These are phyloP conservation scores for Galaxea fascicularis DNA, from an alignment of 92 coral and sea anemone genomes.

Conservation along the genomic window DNA sequence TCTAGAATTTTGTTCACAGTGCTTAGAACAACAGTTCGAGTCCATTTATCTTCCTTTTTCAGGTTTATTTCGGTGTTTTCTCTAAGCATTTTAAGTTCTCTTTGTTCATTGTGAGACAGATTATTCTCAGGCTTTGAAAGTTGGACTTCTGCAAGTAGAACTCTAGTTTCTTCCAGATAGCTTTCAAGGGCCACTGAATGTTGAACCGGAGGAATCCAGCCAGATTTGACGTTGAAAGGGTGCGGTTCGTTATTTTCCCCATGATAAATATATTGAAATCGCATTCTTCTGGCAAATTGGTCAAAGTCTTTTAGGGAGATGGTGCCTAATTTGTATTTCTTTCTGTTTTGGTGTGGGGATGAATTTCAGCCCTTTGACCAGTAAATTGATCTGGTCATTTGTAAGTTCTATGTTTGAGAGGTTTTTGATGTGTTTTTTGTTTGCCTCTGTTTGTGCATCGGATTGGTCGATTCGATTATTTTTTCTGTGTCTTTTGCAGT, in stretches of 20 bases:
- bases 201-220: not conserved
- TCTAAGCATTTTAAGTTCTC: not conserved
- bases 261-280: constrained; percentile 3
- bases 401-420: constrained; percentile 24
- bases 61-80: not conserved
- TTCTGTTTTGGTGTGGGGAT: not conserved
- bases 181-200: too few species aligned
- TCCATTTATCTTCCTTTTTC: constrained; percentile 18
- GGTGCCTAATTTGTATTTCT: not conserved
- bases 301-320: not conserved
- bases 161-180: not conserved
- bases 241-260: not conserved
- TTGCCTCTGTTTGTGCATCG: not conserved
- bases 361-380: not conserved
- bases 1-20: constrained; percentile 15
- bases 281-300: constrained; percentile 11
- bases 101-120: not conserved
- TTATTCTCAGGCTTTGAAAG: not conserved
- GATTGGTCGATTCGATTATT: not conserved
- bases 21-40: not conserved
- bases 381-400: constrained; percentile 13
- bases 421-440: too few species aligned
- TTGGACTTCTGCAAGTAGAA: not conserved
- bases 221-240: too few species aligned
- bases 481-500: not conserved